Evolutionary conservation across 2,797 vertebrate species (phyloP).

Genomic region (Lutra lutra): DNA sequence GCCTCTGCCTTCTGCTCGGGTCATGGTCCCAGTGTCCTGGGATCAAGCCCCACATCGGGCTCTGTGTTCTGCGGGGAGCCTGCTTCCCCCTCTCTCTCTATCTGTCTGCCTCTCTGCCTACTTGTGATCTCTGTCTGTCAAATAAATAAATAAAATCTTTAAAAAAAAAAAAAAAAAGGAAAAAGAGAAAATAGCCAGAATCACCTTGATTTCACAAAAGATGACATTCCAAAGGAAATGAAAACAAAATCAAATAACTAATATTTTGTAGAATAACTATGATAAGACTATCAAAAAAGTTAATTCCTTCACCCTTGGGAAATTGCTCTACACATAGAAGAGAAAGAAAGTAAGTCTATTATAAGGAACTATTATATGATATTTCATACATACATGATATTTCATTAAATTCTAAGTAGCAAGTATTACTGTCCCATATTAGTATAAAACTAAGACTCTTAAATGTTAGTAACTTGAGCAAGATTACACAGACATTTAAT

Average conservation of each 20-base stretch:
- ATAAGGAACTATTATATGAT: background rate
- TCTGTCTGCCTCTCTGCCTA: too few relatives aligned
- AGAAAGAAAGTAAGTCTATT: background rate
- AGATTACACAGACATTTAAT: background rate
- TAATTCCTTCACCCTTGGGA: background rate
- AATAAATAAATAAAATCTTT: too few relatives aligned
- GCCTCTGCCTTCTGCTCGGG: too few relatives aligned
- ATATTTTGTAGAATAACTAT: background rate
- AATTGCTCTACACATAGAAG: background rate
- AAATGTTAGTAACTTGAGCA: slow-evolving; percentile 46
- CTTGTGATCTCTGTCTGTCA: too few relatives aligned
- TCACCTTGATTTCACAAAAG: slow-evolving; percentile 46
- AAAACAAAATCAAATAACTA: background rate
- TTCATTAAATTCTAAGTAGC: slow-evolving; percentile 21
- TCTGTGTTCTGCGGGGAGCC: too few relatives aligned
- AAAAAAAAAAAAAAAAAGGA: too few relatives aligned
- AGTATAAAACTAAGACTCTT: background rate
- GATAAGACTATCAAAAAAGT: background rate
- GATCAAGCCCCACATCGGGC: too few relatives aligned
- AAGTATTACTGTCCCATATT: background rate
- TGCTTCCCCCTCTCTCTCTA: too few relatives aligned
- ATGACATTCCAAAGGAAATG: background rate
- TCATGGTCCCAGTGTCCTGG: too few relatives aligned
- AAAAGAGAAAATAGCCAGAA: background rate
- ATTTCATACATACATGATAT: background rate